These are phyloP conservation scores for Sepiola atlantica DNA, from an alignment of 2,888 invertebrate species.

Conservation along the genomic window DNA sequence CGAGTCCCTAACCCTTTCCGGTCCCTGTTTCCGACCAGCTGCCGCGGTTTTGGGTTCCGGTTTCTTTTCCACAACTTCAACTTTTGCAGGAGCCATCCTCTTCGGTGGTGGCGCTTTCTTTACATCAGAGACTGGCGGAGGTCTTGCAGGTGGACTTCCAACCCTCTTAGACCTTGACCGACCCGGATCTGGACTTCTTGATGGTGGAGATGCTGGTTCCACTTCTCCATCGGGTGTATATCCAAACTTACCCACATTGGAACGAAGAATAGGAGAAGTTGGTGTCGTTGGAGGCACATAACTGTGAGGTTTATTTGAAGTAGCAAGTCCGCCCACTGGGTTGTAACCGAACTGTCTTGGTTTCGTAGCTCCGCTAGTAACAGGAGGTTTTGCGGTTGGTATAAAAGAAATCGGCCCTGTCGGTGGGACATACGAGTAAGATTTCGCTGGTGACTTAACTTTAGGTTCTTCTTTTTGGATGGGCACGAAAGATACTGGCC, in stretches of 20 bases:
- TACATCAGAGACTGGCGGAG: not conserved
- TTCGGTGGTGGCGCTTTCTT: not conserved
- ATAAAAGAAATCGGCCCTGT: constrained; percentile 41
- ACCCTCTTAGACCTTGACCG: not conserved
- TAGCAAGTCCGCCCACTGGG: not conserved
- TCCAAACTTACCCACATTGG: not conserved
- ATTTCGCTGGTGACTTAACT: not conserved
- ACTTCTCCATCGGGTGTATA: not conserved
- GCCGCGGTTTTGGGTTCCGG: not conserved
- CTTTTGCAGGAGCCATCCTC: not conserved
- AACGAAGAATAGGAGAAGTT: not conserved
- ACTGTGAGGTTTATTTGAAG: not conserved
- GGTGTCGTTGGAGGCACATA: not conserved
- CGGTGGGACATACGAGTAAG: not conserved
- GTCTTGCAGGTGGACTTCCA: not conserved
- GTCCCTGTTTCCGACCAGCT: not conserved
- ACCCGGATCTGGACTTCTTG: not conserved
- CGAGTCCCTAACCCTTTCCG: not conserved
- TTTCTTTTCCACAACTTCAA: constrained; percentile 43
- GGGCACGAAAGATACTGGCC: not conserved
- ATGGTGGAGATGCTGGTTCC: not conserved
- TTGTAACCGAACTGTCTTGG: constrained; percentile 38
- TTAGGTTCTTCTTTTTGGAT: not conserved
- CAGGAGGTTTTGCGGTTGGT: constrained; percentile 42
- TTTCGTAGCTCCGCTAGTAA: not conserved